Conservation (phyloP, 2,797 vertebrate genomes). For the Philypnodon macrostomus region DNA sequence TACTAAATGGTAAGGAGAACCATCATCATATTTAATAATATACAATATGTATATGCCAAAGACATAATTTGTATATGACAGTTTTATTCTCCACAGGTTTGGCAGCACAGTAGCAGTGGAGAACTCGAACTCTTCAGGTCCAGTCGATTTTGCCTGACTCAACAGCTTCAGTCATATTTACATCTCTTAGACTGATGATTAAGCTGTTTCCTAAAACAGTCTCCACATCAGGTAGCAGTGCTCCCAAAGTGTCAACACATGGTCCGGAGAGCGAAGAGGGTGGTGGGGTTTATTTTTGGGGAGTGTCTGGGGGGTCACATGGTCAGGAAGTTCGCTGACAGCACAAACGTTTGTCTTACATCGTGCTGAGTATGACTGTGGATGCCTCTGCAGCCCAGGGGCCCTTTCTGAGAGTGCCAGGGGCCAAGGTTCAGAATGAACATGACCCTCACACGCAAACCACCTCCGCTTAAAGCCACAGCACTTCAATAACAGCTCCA, state of each 20-base stretch:
- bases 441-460: conserved; percentile 18
- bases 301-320: conserved; percentile 51
- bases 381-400: conserved; percentile 41
- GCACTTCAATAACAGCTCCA: conserved; percentile 6
- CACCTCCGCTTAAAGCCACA: conserved; percentile 2
- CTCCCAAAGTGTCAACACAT: conserved; percentile 52
- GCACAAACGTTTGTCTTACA: conserved; percentile 58
- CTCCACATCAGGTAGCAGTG: conserved; percentile 59
- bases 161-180: conserved; percentile 77
- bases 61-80: background rate
- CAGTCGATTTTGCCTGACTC: conserved; percentile 74
- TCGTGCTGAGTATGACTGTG: conserved; percentile 28
- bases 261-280: conserved; percentile 11
- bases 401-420: conserved; percentile 22
- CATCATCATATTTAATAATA: too few species aligned
- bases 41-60: too few species aligned
- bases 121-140: too few species aligned
- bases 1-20: too few species aligned
- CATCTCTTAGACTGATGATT: conserved; percentile 81
- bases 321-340: conserved; percentile 60
- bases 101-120: conserved; percentile 60
- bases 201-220: conserved; percentile 80
- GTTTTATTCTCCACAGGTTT: conserved; percentile 35
- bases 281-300: conserved; percentile 71
- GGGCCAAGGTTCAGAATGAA: background rate